These are phyloP conservation scores for Amniataba percoides DNA, from an alignment of 2,797 vertebrate species.

Conservation along the genomic window DNA sequence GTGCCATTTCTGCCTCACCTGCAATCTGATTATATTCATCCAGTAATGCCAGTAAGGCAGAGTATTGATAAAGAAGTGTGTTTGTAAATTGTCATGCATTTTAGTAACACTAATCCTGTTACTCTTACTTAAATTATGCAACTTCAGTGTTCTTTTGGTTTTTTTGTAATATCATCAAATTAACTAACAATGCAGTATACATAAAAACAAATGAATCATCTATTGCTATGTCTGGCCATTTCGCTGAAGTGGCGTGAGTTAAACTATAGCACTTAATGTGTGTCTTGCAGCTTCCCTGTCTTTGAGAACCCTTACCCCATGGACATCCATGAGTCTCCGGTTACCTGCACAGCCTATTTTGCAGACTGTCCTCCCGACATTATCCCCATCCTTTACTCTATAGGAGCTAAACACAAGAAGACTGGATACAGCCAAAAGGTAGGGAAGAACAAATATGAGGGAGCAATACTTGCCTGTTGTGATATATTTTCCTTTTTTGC, in stretches of 20 bases:
- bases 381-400: slow-evolving; percentile 96
- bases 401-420: slow-evolving; percentile 98
- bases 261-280: not conserved
- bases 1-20: too few species aligned
- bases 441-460: not conserved
- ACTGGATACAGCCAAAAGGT: slow-evolving; percentile 98
- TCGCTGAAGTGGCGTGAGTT: not conserved
- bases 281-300: slow-evolving; percentile 92
- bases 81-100: too few species aligned
- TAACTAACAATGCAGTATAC: not conserved
- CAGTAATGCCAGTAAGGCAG: too few species aligned
- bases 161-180: not conserved
- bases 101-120: too few species aligned
- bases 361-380: slow-evolving; percentile 97
- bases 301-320: slow-evolving; percentile 99
- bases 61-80: too few species aligned
- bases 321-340: slow-evolving; percentile 98
- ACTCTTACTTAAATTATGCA: too few species aligned
- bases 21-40: too few species aligned
- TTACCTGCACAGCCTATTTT: slow-evolving; percentile 97
- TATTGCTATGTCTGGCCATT: not conserved
- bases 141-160: too few species aligned
- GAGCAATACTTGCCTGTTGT: not conserved
- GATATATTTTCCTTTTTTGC: not conserved
- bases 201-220: not conserved